These are phyloP conservation scores for Leptobrachium ailaonicum DNA, from an alignment of 2,113 vertebrate genomes.

Conservation along the genomic window DNA sequence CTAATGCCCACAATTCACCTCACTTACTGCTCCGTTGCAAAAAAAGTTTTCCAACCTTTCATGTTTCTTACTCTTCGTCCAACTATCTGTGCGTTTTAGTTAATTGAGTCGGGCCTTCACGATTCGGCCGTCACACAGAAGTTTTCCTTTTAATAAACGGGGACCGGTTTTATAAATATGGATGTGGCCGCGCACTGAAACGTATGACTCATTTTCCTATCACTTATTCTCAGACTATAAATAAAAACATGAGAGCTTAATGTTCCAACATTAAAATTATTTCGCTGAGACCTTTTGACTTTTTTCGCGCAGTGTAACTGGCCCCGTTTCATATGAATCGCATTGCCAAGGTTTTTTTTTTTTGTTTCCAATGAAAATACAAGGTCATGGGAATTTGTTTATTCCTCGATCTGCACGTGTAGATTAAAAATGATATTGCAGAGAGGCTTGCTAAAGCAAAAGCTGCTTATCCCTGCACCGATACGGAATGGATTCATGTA, in stretches of 20 bases:
- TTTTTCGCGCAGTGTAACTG: constrained; percentile 4
- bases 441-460: background rate
- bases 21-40: background rate
- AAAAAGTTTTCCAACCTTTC: background rate
- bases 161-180: constrained; percentile 21
- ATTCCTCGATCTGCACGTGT: background rate
- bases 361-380: background rate
- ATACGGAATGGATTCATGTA: too few relatives aligned
- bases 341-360: background rate
- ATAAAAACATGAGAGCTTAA: background rate
- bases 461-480: background rate
- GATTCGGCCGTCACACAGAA: background rate
- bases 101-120: background rate
- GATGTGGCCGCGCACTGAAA: background rate
- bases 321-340: background rate
- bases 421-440: background rate
- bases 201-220: background rate
- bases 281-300: constrained; percentile 6
- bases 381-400: constrained; percentile 17
- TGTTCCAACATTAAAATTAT: background rate
- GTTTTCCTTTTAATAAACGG: constrained; percentile 5
- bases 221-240: background rate
- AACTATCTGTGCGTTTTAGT: constrained; percentile 15
- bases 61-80: constrained; percentile 3
- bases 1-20: background rate